Evolutionary conservation across 2,113 vertebrate species (phyloP).

Genomic region (Synchiropus splendidus): DNA sequence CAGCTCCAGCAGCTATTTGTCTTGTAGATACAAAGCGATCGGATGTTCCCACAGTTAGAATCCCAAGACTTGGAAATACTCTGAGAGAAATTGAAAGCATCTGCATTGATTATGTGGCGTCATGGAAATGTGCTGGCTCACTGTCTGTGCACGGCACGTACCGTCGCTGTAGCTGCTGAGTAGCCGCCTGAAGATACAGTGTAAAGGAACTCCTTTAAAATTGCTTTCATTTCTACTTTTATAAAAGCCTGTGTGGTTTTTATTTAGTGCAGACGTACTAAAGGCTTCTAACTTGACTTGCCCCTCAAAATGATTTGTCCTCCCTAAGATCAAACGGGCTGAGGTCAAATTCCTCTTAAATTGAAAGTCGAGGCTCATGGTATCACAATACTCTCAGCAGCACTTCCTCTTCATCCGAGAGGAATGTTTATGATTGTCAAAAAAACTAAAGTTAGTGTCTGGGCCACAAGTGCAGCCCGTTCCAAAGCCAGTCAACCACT

Average conservation of each 20-base stretch:
- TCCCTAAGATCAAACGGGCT: too few species aligned
- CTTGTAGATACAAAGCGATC: conserved; percentile 31
- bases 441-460: conserved; percentile 40
- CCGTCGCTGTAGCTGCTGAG: conserved; percentile 3
- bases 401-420: conserved; percentile 4
- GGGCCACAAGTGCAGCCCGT: conserved; percentile 25
- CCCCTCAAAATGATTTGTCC: too few species aligned
- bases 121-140: conserved; percentile 42
- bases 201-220: too few species aligned
- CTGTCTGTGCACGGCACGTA: conserved; percentile 15
- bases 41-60: conserved; percentile 29
- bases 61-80: conserved; percentile 39
- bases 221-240: too few species aligned
- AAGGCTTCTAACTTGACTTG: too few species aligned
- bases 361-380: too few species aligned
- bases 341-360: too few species aligned
- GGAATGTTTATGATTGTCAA: conserved; percentile 37
- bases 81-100: conserved; percentile 56
- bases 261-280: too few species aligned
- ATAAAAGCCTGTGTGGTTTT: too few species aligned
- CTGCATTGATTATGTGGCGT: conserved; percentile 34
- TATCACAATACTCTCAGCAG: too few species aligned
- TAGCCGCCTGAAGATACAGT: too few species aligned
- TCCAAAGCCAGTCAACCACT: conserved; percentile 43
- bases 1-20: conserved; percentile 25